Evolutionary conservation across 2,113 vertebrate species (phyloP), one percentile per base, ranked within the genome.

Genomic region (Actinemys pallida): DNA sequence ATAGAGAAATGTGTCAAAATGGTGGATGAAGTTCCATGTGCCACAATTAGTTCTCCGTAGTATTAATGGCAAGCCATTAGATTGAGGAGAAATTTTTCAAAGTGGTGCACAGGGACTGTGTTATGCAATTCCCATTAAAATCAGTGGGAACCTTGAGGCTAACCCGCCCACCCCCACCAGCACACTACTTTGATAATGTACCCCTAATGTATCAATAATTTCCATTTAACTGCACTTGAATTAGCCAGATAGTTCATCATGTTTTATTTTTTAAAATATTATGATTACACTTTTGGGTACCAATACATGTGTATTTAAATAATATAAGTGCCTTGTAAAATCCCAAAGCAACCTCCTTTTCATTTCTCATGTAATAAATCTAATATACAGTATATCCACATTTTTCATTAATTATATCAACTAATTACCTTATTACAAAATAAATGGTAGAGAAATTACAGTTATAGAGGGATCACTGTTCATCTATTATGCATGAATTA

Each of bases 391-490:
- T 90, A 82, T 52, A n/a, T 88, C 83, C 35, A 84, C 2, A 45
- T 90, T 88, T 90, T 96, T 91, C 52, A 83, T 84, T 92, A 94
- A 87, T 94, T 94, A 84, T 87, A 78, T 84, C 22, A 95, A 95
- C 56, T 95, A 96, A 92, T 90, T 97, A 90, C 53, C 45, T 94
- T 93, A 89, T 89, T 96, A 83, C 17, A 94, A 97, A 97, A 95
- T 84, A 95, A 91, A 93, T 56, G 76, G 19, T 72, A 79, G 69
- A 87, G 11, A 84, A 96, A 97, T 95, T 97, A 91, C 3, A 86
- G 17, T 94, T 81, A 87, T 84, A 89, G 88, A 97, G 92, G 79
- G 25, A 88, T 91, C 24, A 72, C 62, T 94, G 11, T 90, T 94
- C 11, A 93, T 93, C 53, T 86, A 84, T 95, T 88, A 86, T 93